These are phyloP conservation scores for Pseudopleuronectes americanus DNA, from an alignment of 2,797 vertebrate genomes.

Conservation along the genomic window DNA sequence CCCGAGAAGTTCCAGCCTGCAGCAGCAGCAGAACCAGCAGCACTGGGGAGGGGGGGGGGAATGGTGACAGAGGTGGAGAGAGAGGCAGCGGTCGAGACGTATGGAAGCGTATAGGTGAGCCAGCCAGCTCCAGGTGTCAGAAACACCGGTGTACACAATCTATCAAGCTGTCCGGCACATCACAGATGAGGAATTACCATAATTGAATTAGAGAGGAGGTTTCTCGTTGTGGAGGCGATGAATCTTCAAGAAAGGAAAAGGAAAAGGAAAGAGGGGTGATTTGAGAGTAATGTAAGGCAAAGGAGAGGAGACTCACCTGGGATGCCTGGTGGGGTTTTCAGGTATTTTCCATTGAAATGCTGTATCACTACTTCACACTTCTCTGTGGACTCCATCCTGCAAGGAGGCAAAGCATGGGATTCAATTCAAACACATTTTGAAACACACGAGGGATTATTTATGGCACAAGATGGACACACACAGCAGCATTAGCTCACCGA, in stretches of 20 bases:
- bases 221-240: constrained; percentile 31
- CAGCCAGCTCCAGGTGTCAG: constrained; percentile 66
- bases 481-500: no score
- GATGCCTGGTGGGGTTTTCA: constrained; percentile 97
- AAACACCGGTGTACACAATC: constrained; percentile 64
- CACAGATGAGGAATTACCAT: constrained; percentile 61
- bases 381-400: constrained; percentile 98
- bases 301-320: constrained; percentile 87
- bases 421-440: not conserved
- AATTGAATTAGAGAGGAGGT: constrained; percentile 61
- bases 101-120: constrained; percentile 37
- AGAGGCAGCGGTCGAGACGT: constrained; percentile 27
- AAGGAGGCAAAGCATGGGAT: constrained; percentile 20
- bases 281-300: constrained; percentile 22
- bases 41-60: constrained; percentile 36
- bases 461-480: no score
- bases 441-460: not conserved
- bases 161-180: constrained; percentile 59
- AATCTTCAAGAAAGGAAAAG: constrained; percentile 34
- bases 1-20: constrained; percentile 70
- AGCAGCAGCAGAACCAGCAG: constrained; percentile 37
- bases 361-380: constrained; percentile 99
- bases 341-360: constrained; percentile 98
- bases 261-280: not conserved
- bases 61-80: constrained; percentile 28